phyloP scores from a whole-genome alignment of 2,113 vertebrate genomes.

The Spheniscus mendiculus region DNA sequence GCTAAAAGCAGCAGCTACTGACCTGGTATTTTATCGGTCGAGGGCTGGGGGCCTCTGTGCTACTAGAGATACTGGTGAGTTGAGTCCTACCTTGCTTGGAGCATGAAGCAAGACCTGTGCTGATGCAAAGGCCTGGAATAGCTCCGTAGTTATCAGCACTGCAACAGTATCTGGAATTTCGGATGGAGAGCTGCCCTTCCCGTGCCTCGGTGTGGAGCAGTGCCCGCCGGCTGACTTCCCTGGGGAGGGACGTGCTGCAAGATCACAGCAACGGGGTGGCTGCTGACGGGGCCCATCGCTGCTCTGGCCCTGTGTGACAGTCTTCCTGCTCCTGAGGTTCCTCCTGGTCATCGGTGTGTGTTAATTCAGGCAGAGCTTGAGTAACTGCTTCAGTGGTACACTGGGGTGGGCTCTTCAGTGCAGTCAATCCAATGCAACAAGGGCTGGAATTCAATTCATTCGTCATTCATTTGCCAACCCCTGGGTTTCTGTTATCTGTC shows the following conservation, averaged over 20 bases:
- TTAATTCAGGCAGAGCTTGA: not conserved
- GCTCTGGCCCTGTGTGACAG: fast-evolving
- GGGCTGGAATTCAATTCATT: not conserved
- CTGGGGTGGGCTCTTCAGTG: not conserved
- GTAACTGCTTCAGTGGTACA: not conserved
- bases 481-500: not conserved
- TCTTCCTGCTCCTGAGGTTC: not conserved
- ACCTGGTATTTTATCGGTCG: not conserved
- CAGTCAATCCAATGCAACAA: not conserved
- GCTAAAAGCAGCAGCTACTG: not conserved
- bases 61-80: not conserved
- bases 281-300: fast-evolving
- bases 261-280: not conserved
- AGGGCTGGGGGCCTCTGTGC: not conserved
- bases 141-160: not conserved
- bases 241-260: fast-evolving
- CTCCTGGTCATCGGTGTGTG: fast-evolving
- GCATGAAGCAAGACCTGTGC: not conserved
- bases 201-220: not conserved
- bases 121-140: not conserved
- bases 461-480: not conserved
- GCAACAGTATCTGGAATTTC: not conserved
- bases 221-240: not conserved
- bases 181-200: not conserved
- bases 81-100: not conserved